Evolutionary conservation across 1,140 invertebrate genomes (phyloP).

Genomic region (Sinonovacula constricta): DNA sequence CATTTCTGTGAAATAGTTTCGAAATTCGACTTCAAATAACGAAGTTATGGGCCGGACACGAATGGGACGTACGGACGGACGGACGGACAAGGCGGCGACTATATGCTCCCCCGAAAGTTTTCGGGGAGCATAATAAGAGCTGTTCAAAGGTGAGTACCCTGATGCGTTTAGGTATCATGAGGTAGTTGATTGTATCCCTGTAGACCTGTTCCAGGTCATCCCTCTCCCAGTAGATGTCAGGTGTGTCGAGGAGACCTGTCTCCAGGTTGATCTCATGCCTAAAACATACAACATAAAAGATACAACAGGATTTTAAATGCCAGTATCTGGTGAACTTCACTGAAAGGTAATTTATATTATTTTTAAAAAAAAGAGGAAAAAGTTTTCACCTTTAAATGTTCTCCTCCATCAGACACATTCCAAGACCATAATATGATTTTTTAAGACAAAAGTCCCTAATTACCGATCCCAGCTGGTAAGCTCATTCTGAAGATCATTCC

Average conservation of each 20-base stretch:
- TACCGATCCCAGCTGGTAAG: no score
- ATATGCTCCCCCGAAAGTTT: background rate
- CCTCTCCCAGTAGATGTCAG: constrained; percentile 98
- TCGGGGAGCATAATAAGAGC: background rate
- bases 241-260: constrained; percentile 94
- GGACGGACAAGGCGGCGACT: background rate
- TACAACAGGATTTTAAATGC: background rate
- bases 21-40: no score
- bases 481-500: no score
- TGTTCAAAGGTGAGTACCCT: constrained; percentile 80
- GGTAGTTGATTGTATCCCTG: constrained; percentile 87
- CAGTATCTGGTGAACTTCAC: background rate
- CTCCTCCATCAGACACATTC: no score
- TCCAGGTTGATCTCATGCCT: constrained; percentile 93
- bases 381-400: background rate
- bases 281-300: constrained; percentile 52
- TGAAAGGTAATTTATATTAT: no score
- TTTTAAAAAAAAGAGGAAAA: constrained; percentile 1
- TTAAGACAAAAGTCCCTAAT: no score
- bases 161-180: constrained; percentile 90
- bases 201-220: constrained; percentile 92
- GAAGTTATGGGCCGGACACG: background rate
- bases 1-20: no score
- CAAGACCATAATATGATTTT: no score
- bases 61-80: background rate